Percentiles rank a stretch among this genome's conserved stretches.
Evolutionary conservation across 2,888 invertebrate species (phyloP).

Genomic region (Syritta pipiens): DNA sequence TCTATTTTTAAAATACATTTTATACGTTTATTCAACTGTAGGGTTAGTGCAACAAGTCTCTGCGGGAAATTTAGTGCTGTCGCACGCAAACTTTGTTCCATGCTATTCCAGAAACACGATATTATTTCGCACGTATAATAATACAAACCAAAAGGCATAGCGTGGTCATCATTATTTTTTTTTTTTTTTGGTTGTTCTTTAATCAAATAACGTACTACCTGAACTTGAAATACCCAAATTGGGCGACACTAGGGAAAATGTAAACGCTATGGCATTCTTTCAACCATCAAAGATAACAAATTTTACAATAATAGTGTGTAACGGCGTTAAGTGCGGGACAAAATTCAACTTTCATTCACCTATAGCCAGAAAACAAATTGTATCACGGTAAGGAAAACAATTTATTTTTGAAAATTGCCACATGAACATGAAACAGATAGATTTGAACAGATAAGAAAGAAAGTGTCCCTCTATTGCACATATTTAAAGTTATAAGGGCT

Average conservation of each 20-base stretch:
- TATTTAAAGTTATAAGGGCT: no score
- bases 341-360: not conserved
- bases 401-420: no score
- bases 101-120: conserved; percentile 11
- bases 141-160: not conserved
- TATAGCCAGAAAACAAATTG: no score
- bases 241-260: not conserved
- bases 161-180: conserved; percentile 1
- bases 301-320: not conserved
- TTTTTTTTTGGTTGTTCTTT: no score
- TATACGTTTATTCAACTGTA: not conserved
- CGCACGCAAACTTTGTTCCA: conserved; percentile 15
- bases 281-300: not conserved
- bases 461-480: no score
- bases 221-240: conserved; percentile 13
- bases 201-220: not conserved
- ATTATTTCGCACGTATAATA: not conserved
- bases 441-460: no score
- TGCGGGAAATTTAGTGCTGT: conserved; percentile 9
- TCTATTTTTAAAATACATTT: conserved; percentile 16
- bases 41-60: conserved; percentile 23
- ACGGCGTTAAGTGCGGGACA: not conserved
- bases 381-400: no score
- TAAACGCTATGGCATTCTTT: not conserved
- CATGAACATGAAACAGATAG: no score